Evolutionary conservation across 2,888 invertebrate species (phyloP), one percentile per base, ranked within the genome.

Genomic region (Physocephala rufipes): DNA sequence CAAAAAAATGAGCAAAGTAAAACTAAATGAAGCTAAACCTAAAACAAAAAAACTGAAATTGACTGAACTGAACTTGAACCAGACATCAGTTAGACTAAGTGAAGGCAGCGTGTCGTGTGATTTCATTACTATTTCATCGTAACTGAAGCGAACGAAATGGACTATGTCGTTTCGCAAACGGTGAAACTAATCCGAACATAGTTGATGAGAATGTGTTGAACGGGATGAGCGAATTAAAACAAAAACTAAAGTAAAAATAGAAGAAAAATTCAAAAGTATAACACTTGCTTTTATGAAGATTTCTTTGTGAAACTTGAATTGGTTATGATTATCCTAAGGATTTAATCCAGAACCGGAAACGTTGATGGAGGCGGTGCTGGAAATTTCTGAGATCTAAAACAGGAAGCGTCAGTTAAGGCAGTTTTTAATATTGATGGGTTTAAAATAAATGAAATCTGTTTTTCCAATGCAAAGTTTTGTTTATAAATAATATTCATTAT

Each of bases 391-490:
- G 5, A 36, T 36, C 36, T 24, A 16, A 66, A 55, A 24, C 66
- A 66, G 66, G 66, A 66, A 66, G 55, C 55, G 66, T 53, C 19
- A 55, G 53, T 66, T 53, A 36, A 53, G 19, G 65, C 65, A 43
- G 51, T 51, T 49, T 65, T 65, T 51, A 49, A 51, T 28, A 21
- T 51, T 13, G 16, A 53, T 30, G 53, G 30, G 51, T 24, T 30
- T 12, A 24, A 43, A 63, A 19, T 62, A 45, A 62, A 13, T 62
- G 4, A 21, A 21, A 43, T 30, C 36, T 62, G 19, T 43, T 15
- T 30, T n/a, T 62, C 43, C 12, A 12, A 16, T 36, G 16, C 9
- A 45, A 21, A 36, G n/a, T 19, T 21, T 2, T 13, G n/a, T n/a
- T n/a, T n/a, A n/a, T n/a, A n/a, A n/a, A n/a, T n/a, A n/a, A n/a